Evolutionary conservation across 2,797 vertebrate species (phyloP).

Genomic region (Acanthurus tractus): DNA sequence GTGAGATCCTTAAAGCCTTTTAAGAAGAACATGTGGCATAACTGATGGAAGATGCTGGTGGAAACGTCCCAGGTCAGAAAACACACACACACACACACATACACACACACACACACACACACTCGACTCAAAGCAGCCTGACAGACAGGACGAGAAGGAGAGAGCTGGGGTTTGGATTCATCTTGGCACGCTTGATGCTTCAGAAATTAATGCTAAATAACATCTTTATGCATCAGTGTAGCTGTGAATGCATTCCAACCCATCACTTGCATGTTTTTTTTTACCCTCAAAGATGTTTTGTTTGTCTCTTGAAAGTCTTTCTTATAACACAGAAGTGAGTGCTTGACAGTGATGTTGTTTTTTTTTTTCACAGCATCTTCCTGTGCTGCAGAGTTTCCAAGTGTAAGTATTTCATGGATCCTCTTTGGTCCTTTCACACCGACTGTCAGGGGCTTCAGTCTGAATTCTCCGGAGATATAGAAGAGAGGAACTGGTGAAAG

Average conservation of each 20-base stretch:
- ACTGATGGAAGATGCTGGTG: constrained; percentile 65
- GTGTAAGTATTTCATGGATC: constrained; percentile 70
- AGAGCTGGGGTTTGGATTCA: constrained; percentile 41
- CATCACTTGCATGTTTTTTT: constrained; percentile 44
- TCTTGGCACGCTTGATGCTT: constrained; percentile 42
- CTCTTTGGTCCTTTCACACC: constrained; percentile 72
- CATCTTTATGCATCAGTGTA: constrained; percentile 53
- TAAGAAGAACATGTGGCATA: constrained; percentile 62
- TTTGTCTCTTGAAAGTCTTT: constrained; percentile 54
- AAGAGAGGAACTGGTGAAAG: constrained; percentile 66
- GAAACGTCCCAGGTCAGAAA: constrained; percentile 68
- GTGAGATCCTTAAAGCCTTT: constrained; percentile 76
- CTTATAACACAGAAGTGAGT: constrained; percentile 30
- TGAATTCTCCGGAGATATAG: constrained; percentile 73
- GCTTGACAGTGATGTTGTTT: constrained; percentile 52
- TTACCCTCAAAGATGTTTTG: constrained; percentile 24
- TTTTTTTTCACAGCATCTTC: constrained; percentile 41
- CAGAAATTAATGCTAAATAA: constrained; percentile 67
- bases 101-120: constrained; percentile 50
- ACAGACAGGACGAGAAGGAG: constrained; percentile 34
- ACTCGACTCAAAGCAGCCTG: constrained; percentile 57
- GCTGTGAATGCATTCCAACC: constrained; percentile 37
- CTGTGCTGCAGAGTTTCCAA: constrained; percentile 56
- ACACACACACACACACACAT: constrained; percentile 40
- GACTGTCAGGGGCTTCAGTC: constrained; percentile 69